Percentiles rank a stretch among this genome's conserved stretches.
Evolutionary conservation across 2,888 invertebrate species (phyloP).

Genomic region (Microctonus aethiopoides): DNA sequence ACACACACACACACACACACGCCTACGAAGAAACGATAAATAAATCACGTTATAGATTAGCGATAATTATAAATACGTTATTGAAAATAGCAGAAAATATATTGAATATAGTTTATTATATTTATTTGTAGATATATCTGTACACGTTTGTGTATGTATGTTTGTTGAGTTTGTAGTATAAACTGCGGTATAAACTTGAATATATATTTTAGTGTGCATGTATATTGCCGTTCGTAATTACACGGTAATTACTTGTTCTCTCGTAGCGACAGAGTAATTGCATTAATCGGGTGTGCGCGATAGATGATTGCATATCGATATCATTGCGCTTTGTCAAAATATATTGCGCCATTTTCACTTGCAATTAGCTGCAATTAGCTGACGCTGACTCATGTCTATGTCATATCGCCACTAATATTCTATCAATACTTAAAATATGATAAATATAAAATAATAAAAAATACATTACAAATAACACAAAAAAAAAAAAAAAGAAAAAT

Average conservation of each 20-base stretch:
- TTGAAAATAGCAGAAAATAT: neutral
- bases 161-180: neutral
- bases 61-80: neutral
- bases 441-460: neutral
- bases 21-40: too few species aligned
- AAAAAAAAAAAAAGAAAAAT: too few species aligned
- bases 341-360: conserved; percentile 22
- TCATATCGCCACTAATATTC: neutral
- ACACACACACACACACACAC: too few species aligned
- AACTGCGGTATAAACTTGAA: neutral
- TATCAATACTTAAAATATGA: neutral
- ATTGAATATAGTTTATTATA: neutral
- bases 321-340: conserved; percentile 28
- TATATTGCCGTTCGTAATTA: conserved; percentile 40
- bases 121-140: neutral
- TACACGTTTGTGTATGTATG: neutral
- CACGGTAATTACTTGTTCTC: conserved; percentile 44
- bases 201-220: neutral
- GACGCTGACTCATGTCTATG: conserved; percentile 2
- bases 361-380: conserved; percentile 31
- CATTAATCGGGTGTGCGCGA: conserved; percentile 41
- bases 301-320: conserved; percentile 42
- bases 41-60: conserved; percentile 21
- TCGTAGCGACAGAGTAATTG: conserved; percentile 43
- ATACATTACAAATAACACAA: too few species aligned